Conservation (phyloP, 2,113 vertebrate species). For the Pollachius pollachius region DNA sequence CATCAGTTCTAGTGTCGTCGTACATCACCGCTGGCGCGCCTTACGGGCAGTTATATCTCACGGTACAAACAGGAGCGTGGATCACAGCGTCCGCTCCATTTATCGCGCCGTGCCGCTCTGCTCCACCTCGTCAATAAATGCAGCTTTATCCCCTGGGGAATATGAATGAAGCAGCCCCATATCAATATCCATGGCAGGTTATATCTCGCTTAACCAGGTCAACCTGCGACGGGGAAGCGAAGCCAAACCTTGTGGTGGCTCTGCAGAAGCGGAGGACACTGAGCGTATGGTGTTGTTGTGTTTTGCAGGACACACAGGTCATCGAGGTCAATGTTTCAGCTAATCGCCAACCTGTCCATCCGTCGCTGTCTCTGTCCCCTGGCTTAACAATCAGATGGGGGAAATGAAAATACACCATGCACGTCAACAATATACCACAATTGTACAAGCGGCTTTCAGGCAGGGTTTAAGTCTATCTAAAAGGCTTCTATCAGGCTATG, state of each 20-base stretch:
- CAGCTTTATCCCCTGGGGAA: constrained; percentile 33
- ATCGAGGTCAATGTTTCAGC: constrained; percentile 16
- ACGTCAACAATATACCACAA: too few relatives aligned
- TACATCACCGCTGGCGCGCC: constrained; percentile 29
- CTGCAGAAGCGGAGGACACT: constrained; percentile 31
- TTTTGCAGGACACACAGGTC: constrained; percentile 15
- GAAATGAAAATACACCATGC: constrained; percentile 15
- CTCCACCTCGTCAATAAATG: constrained; percentile 61
- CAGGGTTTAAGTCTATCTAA: too few relatives aligned
- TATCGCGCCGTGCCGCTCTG: constrained; percentile 46
- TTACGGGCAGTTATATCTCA: constrained; percentile 51
- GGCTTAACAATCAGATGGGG: constrained; percentile 40
- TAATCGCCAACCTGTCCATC: constrained; percentile 42
- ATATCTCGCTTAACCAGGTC: constrained; percentile 50
- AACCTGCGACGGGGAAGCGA: constrained; percentile 27
- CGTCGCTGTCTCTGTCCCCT: constrained; percentile 30
- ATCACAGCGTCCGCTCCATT: constrained; percentile 43
- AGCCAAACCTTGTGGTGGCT: neutral
- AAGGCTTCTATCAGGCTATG: too few relatives aligned
- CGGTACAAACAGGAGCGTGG: constrained; percentile 45
- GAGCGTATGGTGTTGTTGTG: constrained; percentile 17
- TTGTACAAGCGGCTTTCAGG: too few relatives aligned
- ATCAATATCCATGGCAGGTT: constrained; percentile 59
- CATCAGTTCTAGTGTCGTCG: constrained; percentile 38
- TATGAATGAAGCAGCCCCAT: constrained; percentile 50